Base-by-base conservation (phyloP, 2,888 invertebrate species). In the Tenthredo distinguenda region DNA sequence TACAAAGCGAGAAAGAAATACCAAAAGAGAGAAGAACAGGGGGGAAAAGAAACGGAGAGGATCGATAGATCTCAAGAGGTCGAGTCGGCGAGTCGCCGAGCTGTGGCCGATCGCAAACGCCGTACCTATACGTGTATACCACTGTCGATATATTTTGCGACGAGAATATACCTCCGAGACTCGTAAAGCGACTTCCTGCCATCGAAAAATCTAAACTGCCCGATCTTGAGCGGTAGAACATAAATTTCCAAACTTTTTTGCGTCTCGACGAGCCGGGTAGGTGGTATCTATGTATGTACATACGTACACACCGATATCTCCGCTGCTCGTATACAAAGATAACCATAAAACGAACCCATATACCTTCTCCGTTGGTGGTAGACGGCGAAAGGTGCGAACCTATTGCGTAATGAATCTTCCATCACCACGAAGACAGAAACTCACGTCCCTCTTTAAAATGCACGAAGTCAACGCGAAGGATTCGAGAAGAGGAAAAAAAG, bases 171-270 rank as follows among this genome's bases (percentile, higher is more conserved):
- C 88, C 87, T 86, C 81, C 81, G 86, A 88, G 88, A 85, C 87
- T 88, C 88, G 89, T 90, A 89, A 88, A 88, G 88, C 89, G 87
- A 83, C 89, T 90, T 90, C 91, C 90, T 90, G 90, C 87, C 90
- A 87, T 86, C 68, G 68, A 83, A 83, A 83, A 83, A 83, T 83
- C 83, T 83, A 83, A 83, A 83, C 83, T 83, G 71, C 71, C 83
- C 68, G 83, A 83, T 83, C 83, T 83, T 50, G 43, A 71, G 31
- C 47, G 68, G 34, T 47, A n/a, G 83, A 68, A 83, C 83, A 83
- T 83, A 83, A 83, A 83, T 83, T 68, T 10, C 15, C 9, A 26
- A 83, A 83, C 26, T 68, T 83, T 79, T 55, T 81, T 58, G 58
- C 81, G 40, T 77, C 81, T 62, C 81, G 81, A 43, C 34, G 47